Evolutionary conservation across 2,888 invertebrate species (phyloP).

Genomic region (Cephus pulcher): DNA sequence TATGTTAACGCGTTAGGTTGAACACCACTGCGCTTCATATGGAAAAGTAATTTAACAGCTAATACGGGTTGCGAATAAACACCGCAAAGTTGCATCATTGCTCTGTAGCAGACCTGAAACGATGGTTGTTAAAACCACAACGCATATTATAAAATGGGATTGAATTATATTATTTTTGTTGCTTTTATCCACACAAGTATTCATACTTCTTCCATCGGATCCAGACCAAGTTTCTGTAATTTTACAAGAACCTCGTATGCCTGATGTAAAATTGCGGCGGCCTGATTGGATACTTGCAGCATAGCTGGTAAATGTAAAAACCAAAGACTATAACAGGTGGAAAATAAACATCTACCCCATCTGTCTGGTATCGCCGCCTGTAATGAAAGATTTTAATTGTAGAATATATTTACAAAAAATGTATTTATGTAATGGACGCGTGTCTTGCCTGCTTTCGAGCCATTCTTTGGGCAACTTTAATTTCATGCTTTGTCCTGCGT

Average conservation of each 20-base stretch:
- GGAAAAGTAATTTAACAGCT: constrained; percentile 90
- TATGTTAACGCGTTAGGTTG: constrained; percentile 99
- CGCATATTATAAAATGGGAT: not conserved
- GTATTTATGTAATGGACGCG: not conserved
- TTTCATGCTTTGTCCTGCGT: constrained; percentile 93
- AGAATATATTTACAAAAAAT: not conserved
- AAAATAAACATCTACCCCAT: constrained; percentile 93
- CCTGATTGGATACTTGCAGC: constrained; percentile 71
- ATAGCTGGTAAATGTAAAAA: constrained; percentile 95
- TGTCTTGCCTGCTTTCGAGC: constrained; percentile 70
- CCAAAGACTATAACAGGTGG: constrained; percentile 94
- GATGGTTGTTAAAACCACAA: not conserved
- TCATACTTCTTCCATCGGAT: constrained; percentile 87
- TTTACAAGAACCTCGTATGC: constrained; percentile 90
- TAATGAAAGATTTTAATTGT: constrained; percentile 13
- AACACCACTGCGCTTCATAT: constrained; percentile 93
- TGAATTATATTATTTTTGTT: not conserved
- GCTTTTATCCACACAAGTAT: not conserved
- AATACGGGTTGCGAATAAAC: constrained; percentile 92
- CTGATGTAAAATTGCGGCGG: constrained; percentile 63
- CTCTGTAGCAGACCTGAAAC: constrained; percentile 90
- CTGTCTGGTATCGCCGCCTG: constrained; percentile 79
- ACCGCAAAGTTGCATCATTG: constrained; percentile 98
- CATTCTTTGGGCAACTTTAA: constrained; percentile 88
- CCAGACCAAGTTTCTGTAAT: constrained; percentile 85